A percentile compares a stretch with the other conserved stretches of the same genome.
phyloP scores from a whole-genome alignment of 2,113 vertebrate species.

The Crotalus viridis region DNA sequence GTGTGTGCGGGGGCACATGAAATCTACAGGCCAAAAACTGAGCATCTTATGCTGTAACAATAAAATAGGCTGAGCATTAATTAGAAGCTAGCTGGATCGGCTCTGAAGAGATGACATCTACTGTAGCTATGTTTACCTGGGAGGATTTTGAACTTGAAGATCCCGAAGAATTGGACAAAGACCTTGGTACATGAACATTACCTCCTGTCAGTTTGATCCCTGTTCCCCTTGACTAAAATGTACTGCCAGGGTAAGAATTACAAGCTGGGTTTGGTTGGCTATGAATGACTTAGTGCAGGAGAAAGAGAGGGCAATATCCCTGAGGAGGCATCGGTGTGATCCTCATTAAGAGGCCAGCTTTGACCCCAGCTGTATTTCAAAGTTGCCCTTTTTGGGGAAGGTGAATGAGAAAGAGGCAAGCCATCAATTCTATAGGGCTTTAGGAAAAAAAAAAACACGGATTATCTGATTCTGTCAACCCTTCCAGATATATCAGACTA shows the following conservation, averaged over 20 bases:
- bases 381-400: neutral
- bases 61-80: neutral
- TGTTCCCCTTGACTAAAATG: neutral
- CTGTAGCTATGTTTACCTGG: neutral
- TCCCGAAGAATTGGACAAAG: neutral
- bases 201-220: neutral
- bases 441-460: neutral
- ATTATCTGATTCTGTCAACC: neutral
- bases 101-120: neutral
- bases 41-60: neutral
- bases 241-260: neutral
- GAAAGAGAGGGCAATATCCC: neutral
- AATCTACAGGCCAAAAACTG: neutral
- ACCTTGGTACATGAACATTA: neutral
- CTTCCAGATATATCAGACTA: neutral
- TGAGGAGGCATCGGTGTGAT: neutral
- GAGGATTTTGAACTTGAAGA: neutral
- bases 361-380: neutral
- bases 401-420: neutral
- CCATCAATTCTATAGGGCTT: neutral
- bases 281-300: neutral
- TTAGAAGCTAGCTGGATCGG: neutral
- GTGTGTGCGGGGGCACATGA: neutral
- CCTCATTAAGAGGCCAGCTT: neutral
- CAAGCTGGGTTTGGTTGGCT: neutral